phyloP scores from a whole-genome alignment of 1,140 invertebrate genomes.

The Phymorhynchus buccinoides region DNA sequence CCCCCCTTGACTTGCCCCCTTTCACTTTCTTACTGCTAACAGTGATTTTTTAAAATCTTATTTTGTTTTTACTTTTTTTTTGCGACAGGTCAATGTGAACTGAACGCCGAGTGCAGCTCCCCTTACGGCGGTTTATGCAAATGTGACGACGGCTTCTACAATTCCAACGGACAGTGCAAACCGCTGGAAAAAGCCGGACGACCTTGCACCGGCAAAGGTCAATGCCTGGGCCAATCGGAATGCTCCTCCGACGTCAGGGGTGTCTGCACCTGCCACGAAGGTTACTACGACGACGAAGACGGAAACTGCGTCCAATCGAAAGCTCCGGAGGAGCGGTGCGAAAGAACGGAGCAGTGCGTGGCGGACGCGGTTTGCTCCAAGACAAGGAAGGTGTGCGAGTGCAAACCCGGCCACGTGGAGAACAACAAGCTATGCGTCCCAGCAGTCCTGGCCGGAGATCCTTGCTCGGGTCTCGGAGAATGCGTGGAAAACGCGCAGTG shows the following conservation, averaged over 20 bases:
- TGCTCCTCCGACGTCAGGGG: slow-evolving; percentile 32
- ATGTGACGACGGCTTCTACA: slow-evolving; percentile 31
- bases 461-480: slow-evolving; percentile 26
- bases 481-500: slow-evolving; percentile 41
- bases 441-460: slow-evolving; percentile 8
- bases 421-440: neutral
- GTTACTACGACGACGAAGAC: slow-evolving; percentile 20
- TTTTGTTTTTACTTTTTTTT: neutral
- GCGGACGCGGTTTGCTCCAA: neutral
- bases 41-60: too few species aligned
- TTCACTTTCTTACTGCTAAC: too few species aligned
- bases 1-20: too few species aligned
- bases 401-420: slow-evolving; percentile 27
- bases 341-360: slow-evolving; percentile 27
- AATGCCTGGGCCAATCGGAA: slow-evolving; percentile 38
- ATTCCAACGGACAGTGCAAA: slow-evolving; percentile 37
- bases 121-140: slow-evolving; percentile 35
- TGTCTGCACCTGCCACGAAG: slow-evolving; percentile 32
- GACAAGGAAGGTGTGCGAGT: slow-evolving; percentile 22
- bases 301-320: slow-evolving; percentile 6
- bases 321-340: slow-evolving; percentile 20
- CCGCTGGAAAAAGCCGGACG: slow-evolving; percentile 36
- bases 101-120: slow-evolving; percentile 36
- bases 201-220: slow-evolving; percentile 38
- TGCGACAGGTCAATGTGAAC: slow-evolving; percentile 29